phyloP scores from a whole-genome alignment of 2,113 vertebrate genomes.

The Gasterosteus aculeatus region DNA sequence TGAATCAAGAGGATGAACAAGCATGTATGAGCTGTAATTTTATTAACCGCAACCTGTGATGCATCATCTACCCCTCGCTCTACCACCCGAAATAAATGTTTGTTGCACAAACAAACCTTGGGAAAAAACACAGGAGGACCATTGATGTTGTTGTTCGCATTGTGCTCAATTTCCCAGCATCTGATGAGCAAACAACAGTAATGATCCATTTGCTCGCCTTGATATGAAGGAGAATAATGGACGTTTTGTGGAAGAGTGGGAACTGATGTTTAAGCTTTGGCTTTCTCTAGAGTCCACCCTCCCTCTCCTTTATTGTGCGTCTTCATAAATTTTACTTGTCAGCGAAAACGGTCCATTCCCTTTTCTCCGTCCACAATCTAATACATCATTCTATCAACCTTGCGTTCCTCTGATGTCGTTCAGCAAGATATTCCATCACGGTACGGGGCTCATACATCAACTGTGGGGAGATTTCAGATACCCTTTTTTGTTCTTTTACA shows the following conservation, averaged over 20 bases:
- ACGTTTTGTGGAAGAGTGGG: slow-evolving; percentile 7
- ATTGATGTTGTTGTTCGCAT: slow-evolving; percentile 51
- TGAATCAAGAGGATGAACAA: slow-evolving; percentile 80
- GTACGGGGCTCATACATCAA: slow-evolving; percentile 13
- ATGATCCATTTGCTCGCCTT: slow-evolving; percentile 47
- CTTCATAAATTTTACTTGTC: slow-evolving; percentile 48
- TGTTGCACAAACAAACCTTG: slow-evolving; percentile 61
- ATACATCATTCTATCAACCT: slow-evolving; percentile 56
- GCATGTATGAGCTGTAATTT: slow-evolving; percentile 76
- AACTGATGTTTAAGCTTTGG: slow-evolving; percentile 14
- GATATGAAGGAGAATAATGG: slow-evolving; percentile 35
- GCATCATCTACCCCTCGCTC: slow-evolving; percentile 59
- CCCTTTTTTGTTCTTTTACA: slow-evolving; percentile 12
- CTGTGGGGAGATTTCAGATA: slow-evolving; percentile 7
- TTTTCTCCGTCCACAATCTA: slow-evolving; percentile 25
- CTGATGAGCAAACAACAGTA: slow-evolving; percentile 50
- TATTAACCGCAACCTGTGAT: slow-evolving; percentile 80
- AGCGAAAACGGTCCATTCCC: slow-evolving; percentile 35
- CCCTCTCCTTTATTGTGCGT: slow-evolving; percentile 31
- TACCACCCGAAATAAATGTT: slow-evolving; percentile 63
- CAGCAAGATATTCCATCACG: slow-evolving; percentile 40
- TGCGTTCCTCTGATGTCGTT: slow-evolving; percentile 27
- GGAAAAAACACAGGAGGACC: slow-evolving; percentile 28
- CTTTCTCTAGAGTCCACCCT: slow-evolving; percentile 32
- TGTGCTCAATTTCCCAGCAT: slow-evolving; percentile 29